A percentile compares a stretch with the other conserved stretches of the same genome.
phyloP scores from a whole-genome alignment of 2,797 vertebrate species.

The Poeciliopsis presidionis region DNA sequence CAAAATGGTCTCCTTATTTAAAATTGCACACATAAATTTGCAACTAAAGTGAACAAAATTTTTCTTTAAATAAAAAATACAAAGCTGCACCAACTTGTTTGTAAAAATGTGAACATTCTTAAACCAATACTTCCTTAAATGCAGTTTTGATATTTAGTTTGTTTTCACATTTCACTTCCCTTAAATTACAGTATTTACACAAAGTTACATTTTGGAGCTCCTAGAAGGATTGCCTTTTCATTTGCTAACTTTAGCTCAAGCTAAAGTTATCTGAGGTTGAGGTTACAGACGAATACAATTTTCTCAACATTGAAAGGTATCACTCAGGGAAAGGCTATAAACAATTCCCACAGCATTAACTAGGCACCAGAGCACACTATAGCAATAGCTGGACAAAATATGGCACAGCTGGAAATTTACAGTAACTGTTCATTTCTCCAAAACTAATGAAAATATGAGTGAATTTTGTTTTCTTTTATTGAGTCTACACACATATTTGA shows the following conservation, averaged over 20 bases:
- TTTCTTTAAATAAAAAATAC: not conserved
- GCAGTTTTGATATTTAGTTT: not conserved
- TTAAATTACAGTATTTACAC: not conserved
- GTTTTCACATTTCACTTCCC: not conserved
- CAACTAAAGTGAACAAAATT: not conserved
- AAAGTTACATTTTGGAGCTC: not conserved
- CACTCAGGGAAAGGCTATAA: not conserved
- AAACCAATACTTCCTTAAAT: not conserved
- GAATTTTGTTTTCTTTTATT: not conserved
- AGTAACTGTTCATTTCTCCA: not conserved
- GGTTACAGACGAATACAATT: not conserved
- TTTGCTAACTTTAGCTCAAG: not conserved
- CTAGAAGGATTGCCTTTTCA: not conserved
- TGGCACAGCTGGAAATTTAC: not conserved
- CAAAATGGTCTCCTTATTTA: not conserved
- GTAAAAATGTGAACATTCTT: not conserved
- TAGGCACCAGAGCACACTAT: not conserved
- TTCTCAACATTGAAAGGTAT: not conserved
- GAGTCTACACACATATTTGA: not conserved
- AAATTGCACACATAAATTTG: not conserved
- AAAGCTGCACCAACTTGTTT: not conserved
- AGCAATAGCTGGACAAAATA: not conserved
- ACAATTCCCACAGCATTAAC: not conserved
- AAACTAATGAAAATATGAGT: not conserved
- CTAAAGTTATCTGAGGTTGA: not conserved